Conservation (phyloP, 1,140 invertebrate genomes). For the Phenacoccus solenopsis region DNA sequence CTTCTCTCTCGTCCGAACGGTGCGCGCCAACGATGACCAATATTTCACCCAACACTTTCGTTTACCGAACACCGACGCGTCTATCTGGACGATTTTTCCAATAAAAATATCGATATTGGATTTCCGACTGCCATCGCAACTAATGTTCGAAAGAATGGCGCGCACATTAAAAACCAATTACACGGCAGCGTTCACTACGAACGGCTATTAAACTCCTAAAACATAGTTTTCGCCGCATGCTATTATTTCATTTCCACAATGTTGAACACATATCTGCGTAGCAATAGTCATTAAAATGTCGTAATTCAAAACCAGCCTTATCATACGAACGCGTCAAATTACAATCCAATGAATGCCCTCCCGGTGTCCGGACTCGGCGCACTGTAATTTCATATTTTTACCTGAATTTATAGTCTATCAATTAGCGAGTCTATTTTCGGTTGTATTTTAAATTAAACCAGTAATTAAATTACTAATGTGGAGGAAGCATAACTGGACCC, state of each 20-base stretch:
- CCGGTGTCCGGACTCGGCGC: not conserved
- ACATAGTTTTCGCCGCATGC: no score
- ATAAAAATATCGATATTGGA: conserved; percentile 18
- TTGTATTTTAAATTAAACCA: no score
- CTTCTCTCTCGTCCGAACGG: not conserved
- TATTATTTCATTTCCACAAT: no score
- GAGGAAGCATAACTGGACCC: no score
- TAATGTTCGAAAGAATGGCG: not conserved
- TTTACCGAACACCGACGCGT: not conserved
- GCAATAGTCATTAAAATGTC: not conserved
- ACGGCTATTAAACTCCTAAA: no score
- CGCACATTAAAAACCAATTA: conserved; percentile 14
- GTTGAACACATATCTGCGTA: no score
- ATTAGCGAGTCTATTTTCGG: no score
- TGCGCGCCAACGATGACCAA: not conserved
- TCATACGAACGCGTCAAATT: not conserved
- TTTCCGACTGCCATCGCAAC: not conserved
- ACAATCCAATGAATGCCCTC: not conserved
- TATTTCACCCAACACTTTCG: conserved; percentile 3
- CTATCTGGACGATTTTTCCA: not conserved
- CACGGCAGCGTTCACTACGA: not conserved
- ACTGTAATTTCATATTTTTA: not conserved
- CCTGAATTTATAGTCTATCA: not conserved
- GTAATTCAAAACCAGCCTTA: not conserved
- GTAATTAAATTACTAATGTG: no score